phyloP scores from a whole-genome alignment of 2,888 invertebrate species.

The Arge pagana region DNA sequence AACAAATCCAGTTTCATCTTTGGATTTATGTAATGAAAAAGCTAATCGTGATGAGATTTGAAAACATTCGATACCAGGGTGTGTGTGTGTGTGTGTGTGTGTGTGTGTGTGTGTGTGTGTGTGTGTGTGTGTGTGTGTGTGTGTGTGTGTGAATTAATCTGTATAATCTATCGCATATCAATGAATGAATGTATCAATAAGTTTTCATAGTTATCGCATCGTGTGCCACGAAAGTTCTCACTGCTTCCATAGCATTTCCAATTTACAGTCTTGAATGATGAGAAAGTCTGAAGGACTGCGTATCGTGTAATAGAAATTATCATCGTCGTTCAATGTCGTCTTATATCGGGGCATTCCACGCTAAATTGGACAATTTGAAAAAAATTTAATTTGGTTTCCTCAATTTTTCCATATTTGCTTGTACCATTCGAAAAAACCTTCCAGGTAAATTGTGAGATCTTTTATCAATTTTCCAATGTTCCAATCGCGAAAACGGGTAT shows the following conservation, averaged over 20 bases:
- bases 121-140: neutral
- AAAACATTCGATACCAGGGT: neutral
- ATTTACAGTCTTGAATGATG: no score
- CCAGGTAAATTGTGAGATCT: no score
- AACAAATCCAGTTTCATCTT: no score
- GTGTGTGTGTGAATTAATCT: no score
- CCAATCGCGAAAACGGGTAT: no score
- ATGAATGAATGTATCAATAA: conserved; percentile 1
- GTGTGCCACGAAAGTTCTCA: neutral
- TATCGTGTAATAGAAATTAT: neutral
- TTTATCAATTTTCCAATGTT: no score
- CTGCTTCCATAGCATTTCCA: neutral
- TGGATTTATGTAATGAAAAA: no score
- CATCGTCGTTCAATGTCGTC: neutral
- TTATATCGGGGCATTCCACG: neutral
- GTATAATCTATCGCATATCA: neutral
- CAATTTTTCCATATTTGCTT: no score
- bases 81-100: neutral
- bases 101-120: neutral
- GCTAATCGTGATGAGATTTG: neutral
- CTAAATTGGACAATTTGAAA: no score
- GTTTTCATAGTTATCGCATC: neutral
- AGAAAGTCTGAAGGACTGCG: no score
- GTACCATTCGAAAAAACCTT: no score
- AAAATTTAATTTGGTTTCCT: no score